A percentile compares a stretch with the other conserved stretches of the same genome.
phyloP scores from a whole-genome alignment of 2,888 invertebrate genomes.

The Encarsia formosa region DNA sequence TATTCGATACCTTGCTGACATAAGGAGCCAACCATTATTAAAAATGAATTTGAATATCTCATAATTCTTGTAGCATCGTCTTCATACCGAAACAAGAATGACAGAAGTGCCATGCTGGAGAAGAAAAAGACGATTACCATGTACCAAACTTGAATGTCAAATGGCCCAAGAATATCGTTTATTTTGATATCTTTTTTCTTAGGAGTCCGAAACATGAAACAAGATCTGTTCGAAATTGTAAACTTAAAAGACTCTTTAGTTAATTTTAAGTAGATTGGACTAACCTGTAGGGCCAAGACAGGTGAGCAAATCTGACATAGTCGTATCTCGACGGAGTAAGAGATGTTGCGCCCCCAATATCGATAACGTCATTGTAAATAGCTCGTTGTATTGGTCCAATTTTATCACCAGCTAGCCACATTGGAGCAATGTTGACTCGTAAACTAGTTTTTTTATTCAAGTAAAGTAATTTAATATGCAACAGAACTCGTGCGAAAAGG shows the following conservation, averaged over 20 bases:
- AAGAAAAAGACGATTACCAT: background rate
- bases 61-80: background rate
- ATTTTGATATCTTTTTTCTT: constrained; percentile 29
- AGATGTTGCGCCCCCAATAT: constrained; percentile 12
- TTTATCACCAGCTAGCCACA: constrained; percentile 23
- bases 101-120: background rate
- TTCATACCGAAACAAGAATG: background rate
- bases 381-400: constrained; percentile 27
- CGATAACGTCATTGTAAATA: constrained; percentile 5
- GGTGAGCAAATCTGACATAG: constrained; percentile 13
- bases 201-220: constrained; percentile 37
- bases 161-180: constrained; percentile 31
- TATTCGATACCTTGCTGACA: constrained; percentile 13
- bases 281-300: constrained; percentile 31
- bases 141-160: constrained; percentile 6
- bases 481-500: too few species aligned
- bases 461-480: too few species aligned
- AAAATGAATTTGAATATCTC: constrained; percentile 1
- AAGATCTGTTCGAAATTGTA: constrained; percentile 29
- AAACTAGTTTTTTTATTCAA: too few species aligned
- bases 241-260: too few species aligned
- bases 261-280: too few species aligned
- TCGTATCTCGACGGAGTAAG: constrained; percentile 7
- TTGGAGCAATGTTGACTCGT: constrained; percentile 10
- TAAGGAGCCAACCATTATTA: constrained; percentile 8